Percentiles rank a stretch among this genome's conserved stretches.
These are phyloP conservation scores for Cotesia glomerata DNA, from an alignment of 1,140 invertebrate species.

Conservation along the genomic window DNA sequence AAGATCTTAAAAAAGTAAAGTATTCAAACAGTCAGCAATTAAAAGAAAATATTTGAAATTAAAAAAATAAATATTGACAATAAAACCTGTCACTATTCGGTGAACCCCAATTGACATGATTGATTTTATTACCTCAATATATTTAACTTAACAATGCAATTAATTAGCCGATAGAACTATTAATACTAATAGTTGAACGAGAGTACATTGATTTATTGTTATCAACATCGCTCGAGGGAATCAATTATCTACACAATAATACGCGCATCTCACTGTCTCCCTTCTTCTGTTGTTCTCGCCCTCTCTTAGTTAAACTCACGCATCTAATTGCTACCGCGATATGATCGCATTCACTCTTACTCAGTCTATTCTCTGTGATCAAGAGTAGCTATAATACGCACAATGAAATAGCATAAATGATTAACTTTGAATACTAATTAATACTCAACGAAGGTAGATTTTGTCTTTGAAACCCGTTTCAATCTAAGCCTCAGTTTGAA, in stretches of 20 bases:
- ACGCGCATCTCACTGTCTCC: background rate
- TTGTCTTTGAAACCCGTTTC: no score
- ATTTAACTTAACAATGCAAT: no score
- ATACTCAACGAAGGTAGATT: slow-evolving; percentile 30
- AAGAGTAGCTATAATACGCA: background rate
- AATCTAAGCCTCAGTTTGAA: no score
- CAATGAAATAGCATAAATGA: slow-evolving; percentile 25
- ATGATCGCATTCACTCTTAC: background rate
- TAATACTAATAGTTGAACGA: background rate
- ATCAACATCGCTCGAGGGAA: background rate
- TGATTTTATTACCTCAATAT: no score
- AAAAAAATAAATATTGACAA: background rate
- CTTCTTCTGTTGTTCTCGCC: background rate
- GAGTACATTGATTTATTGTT: slow-evolving; percentile 3
- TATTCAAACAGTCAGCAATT: no score
- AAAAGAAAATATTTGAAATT: no score
- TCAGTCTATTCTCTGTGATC: background rate
- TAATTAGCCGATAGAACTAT: background rate
- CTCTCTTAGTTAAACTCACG: slow-evolving; percentile 15
- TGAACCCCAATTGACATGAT: no score
- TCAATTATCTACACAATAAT: slow-evolving; percentile 12
- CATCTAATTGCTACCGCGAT: background rate
- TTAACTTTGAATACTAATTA: slow-evolving; percentile 47
- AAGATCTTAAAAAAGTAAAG: no score
- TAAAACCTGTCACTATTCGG: no score